Percentiles rank a stretch among this genome's conserved stretches.
phyloP scores from a whole-genome alignment of 2,888 invertebrate species.

The Ichneumoninae sp. region DNA sequence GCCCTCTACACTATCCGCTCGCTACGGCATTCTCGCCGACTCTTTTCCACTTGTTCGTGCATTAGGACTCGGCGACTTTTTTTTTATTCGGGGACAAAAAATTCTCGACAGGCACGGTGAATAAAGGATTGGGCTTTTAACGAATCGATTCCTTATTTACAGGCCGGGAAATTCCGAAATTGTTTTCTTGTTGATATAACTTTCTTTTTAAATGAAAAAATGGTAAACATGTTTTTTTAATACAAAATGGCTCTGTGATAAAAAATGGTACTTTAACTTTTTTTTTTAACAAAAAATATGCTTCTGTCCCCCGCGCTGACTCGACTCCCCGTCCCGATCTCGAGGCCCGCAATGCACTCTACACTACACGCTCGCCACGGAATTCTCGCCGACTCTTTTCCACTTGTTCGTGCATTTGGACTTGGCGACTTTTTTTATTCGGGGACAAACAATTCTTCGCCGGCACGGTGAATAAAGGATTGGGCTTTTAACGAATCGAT shows the following conservation, averaged over 20 bases:
- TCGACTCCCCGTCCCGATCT: conserved; percentile 2
- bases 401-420: neutral
- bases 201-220: too few species aligned
- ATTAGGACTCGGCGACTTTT: neutral
- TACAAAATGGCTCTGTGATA: too few species aligned
- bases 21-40: neutral
- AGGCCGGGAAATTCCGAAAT: too few species aligned
- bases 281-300: too few species aligned
- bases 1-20: neutral
- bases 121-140: neutral
- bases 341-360: neutral
- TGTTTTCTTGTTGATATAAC: too few species aligned
- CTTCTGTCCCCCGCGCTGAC: conserved; percentile 21
- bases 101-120: neutral
- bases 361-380: neutral
- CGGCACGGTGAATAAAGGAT: too few species aligned
- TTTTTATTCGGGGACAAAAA: neutral
- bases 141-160: too few species aligned
- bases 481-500: too few species aligned
- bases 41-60: neutral
- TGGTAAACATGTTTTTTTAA: too few species aligned
- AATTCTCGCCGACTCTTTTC: neutral
- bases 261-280: too few species aligned
- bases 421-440: neutral
- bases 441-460: too few species aligned